Evolutionary conservation across 2,113 vertebrate genomes (phyloP).

Genomic region (Falco punctatus): DNA sequence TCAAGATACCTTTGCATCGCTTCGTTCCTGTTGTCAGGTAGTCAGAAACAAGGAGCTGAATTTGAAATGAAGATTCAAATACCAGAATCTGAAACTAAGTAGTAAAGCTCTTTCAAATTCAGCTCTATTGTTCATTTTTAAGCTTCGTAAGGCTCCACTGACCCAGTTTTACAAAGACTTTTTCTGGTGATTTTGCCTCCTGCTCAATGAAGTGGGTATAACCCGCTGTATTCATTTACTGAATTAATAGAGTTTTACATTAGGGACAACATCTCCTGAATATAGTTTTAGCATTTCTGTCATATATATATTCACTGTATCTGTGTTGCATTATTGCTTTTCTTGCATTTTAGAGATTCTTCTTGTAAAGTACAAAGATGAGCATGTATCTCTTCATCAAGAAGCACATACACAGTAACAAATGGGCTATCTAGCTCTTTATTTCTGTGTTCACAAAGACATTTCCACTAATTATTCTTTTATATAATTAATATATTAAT

Average conservation of each 20-base stretch:
- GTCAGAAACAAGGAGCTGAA: not conserved
- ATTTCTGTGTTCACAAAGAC: not conserved
- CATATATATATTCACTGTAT: not conserved
- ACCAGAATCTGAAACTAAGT: not conserved
- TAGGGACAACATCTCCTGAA: not conserved
- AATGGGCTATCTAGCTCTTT: not conserved
- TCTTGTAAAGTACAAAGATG: not conserved
- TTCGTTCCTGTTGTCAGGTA: not conserved
- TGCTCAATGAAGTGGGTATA: not conserved
- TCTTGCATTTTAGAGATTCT: not conserved
- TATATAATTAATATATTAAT: not conserved
- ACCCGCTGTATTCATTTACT: not conserved
- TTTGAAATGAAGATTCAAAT: not conserved
- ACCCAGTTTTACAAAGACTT: constrained; percentile 5
- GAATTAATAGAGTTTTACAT: not conserved
- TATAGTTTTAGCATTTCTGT: not conserved
- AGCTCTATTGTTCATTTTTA: not conserved
- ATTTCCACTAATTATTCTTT: not conserved
- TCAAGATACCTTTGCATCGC: not conserved
- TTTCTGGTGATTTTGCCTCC: constrained; percentile 2
- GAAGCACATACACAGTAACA: not conserved
- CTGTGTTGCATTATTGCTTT: not conserved
- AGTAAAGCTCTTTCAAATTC: not conserved
- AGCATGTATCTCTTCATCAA: not conserved
- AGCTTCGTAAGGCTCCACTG: not conserved